Conservation (phyloP, 2,797 vertebrate species). For the Cossypha caffra region DNA sequence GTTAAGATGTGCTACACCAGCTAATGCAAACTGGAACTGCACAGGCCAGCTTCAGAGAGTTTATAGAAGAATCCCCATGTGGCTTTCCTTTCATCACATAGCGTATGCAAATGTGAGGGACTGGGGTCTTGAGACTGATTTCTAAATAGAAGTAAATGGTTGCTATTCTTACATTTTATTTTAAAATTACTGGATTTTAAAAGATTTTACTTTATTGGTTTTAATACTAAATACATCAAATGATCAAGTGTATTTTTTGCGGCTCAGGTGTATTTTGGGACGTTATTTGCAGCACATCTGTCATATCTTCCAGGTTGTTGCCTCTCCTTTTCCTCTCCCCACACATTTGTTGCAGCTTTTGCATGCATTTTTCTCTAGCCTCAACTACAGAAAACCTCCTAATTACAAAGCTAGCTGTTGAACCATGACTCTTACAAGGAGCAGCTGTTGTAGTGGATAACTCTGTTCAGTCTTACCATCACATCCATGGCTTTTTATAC, state of each 20-base stretch:
- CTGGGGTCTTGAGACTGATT: neutral
- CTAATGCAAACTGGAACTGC: neutral
- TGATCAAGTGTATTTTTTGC: neutral
- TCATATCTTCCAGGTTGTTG: neutral
- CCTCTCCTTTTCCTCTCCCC: neutral
- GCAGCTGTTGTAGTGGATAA: neutral
- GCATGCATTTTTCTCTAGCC: neutral
- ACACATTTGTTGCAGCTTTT: neutral
- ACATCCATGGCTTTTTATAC: neutral
- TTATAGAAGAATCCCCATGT: neutral
- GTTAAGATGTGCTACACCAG: neutral
- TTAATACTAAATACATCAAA: neutral
- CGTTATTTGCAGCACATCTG: neutral
- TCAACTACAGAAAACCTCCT: neutral
- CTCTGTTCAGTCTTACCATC: neutral
- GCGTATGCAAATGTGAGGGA: neutral
- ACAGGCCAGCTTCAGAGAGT: neutral
- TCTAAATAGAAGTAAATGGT: neutral
- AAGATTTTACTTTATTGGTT: neutral
- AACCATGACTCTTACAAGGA: neutral
- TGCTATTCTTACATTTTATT: neutral
- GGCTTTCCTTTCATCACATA: neutral
- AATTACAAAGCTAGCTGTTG: neutral
- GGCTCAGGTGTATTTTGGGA: neutral
- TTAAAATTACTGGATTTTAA: neutral